Conservation (phyloP, 2,888 invertebrate genomes). For the Didymodactylos carnosus region DNA sequence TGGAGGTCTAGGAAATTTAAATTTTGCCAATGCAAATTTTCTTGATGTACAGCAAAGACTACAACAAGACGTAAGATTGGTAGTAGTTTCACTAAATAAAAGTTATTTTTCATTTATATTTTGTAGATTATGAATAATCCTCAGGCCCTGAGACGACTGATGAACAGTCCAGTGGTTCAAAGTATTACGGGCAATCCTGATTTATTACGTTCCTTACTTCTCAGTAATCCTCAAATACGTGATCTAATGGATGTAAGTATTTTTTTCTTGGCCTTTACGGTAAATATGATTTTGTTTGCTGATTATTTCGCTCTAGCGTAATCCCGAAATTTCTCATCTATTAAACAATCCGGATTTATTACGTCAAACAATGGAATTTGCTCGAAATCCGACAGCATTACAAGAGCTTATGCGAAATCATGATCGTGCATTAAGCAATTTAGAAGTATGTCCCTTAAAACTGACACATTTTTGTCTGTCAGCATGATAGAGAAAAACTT, state of each 20-base stretch:
- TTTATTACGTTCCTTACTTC: conserved; percentile 69
- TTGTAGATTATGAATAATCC: conserved; percentile 13
- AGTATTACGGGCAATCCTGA: conserved; percentile 88
- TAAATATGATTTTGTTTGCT: conserved; percentile 15
- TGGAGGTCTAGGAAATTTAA: conserved; percentile 7
- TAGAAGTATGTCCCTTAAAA: conserved; percentile 53
- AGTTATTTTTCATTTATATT: no score
- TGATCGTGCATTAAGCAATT: conserved; percentile 82
- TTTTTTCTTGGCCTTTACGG: not conserved
- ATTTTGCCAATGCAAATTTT: conserved; percentile 5
- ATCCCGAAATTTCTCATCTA: conserved; percentile 94
- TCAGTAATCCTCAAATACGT: conserved; percentile 90
- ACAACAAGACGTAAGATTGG: not conserved
- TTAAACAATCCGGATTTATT: conserved; percentile 82
- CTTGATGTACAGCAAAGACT: conserved; percentile 8
- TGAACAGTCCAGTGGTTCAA: conserved; percentile 84
- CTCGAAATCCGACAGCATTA: conserved; percentile 85
- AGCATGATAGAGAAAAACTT: conserved; percentile 3
- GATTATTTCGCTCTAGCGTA: conserved; percentile 50
- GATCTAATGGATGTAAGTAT: conserved; percentile 50
- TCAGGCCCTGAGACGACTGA: conserved; percentile 43
- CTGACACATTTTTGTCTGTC: no score
- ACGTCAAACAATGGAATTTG: conserved; percentile 77
- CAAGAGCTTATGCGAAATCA: conserved; percentile 92
- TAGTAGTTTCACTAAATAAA: no score